Evolutionary conservation across 2,797 vertebrate genomes (phyloP).

Genomic region (Caiman crocodilus): DNA sequence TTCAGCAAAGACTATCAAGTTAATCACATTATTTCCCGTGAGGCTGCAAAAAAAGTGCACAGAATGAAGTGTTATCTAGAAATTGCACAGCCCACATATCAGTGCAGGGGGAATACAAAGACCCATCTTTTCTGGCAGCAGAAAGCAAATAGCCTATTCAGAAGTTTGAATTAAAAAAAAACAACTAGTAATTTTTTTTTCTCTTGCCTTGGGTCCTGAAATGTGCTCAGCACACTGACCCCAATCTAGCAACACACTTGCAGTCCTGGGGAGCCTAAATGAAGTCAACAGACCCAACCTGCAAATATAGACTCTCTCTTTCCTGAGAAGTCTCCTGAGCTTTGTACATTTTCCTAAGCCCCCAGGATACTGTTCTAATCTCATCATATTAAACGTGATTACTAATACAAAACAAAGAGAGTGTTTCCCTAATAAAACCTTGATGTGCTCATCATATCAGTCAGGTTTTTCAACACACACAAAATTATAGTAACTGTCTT

Average conservation of each 20-base stretch:
- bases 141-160: slow-evolving; percentile 1
- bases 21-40: background rate
- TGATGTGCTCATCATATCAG: background rate
- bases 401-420: background rate
- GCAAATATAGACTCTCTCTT: background rate
- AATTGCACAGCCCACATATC: background rate
- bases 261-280: background rate
- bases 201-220: background rate
- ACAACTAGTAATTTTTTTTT: background rate
- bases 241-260: background rate
- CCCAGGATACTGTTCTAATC: slow-evolving; percentile 40
- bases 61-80: background rate
- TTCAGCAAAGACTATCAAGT: background rate
- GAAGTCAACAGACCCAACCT: slow-evolving; percentile 5
- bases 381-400: slow-evolving; percentile 23
- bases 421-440: slow-evolving; percentile 13
- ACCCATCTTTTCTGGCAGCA: background rate
- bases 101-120: background rate
- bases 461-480: background rate
- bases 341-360: slow-evolving; percentile 9
- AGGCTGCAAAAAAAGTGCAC: background rate
- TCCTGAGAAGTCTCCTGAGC: slow-evolving; percentile 24
- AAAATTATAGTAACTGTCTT: background rate
- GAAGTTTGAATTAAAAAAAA: background rate
- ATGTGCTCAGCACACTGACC: background rate